phyloP scores from a whole-genome alignment of 2,113 vertebrate genomes.

The Sinocyclocheilus anophthalmus region DNA sequence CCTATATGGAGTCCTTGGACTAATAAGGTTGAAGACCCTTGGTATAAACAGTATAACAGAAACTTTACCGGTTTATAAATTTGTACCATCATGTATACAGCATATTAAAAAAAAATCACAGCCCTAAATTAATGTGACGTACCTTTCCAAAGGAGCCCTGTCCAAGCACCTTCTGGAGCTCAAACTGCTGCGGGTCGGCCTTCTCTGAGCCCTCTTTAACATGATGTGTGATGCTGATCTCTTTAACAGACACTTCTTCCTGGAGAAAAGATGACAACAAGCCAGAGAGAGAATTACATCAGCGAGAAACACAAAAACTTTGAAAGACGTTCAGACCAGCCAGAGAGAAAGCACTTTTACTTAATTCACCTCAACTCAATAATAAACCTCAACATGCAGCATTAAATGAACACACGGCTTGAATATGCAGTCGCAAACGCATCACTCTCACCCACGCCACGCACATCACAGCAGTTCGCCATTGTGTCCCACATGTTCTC shows the following conservation, averaged over 20 bases:
- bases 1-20: not conserved
- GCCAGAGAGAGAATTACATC: not conserved
- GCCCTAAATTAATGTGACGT: constrained; percentile 17
- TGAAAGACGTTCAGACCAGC: not conserved
- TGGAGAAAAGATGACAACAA: constrained; percentile 51
- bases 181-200: constrained; percentile 85
- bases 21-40: not conserved
- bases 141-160: constrained; percentile 91
- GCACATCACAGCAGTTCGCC: constrained; percentile 42
- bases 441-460: constrained; percentile 50
- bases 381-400: not conserved
- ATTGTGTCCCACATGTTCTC: constrained; percentile 23
- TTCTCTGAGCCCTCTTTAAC: constrained; percentile 87
- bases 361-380: not conserved
- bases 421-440: not conserved
- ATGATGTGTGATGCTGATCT: constrained; percentile 86
- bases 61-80: not conserved
- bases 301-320: not conserved
- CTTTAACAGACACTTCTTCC: constrained; percentile 85
- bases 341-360: not conserved
- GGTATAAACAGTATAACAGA: not conserved
- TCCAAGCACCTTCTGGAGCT: constrained; percentile 84
- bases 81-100: not conserved
- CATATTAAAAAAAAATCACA: not conserved
- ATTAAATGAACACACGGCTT: not conserved